Evolutionary conservation across 2,113 vertebrate species (phyloP).

Genomic region (Cheilinus undulatus): DNA sequence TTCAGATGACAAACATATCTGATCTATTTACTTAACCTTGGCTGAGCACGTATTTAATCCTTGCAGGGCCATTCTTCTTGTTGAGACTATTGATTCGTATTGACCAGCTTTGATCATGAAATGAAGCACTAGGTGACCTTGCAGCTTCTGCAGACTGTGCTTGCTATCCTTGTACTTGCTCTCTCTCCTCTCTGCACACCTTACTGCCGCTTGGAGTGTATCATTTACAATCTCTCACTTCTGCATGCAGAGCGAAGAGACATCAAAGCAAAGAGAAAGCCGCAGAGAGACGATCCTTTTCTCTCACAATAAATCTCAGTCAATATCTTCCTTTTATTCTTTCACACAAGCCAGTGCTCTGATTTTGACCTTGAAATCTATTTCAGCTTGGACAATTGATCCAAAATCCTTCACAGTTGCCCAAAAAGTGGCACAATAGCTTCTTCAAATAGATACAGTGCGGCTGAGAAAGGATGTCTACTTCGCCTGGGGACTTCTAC

Average conservation of each 20-base stretch:
- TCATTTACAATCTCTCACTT: conserved; percentile 53
- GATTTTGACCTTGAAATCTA: conserved; percentile 54
- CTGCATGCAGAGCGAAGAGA: conserved; percentile 43
- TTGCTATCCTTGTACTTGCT: conserved; percentile 37
- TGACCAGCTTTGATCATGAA: conserved; percentile 61
- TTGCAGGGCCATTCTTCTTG: conserved; percentile 38
- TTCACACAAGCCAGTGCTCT: conserved; percentile 6
- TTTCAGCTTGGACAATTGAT: conserved; percentile 25
- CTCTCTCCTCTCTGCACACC: conserved; percentile 12
- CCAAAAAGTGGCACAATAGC: conserved; percentile 35
- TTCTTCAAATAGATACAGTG: conserved; percentile 57
- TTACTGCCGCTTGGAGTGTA: conserved; percentile 36
- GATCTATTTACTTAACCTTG: conserved; percentile 43
- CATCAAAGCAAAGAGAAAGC: conserved; percentile 53
- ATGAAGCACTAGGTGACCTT: conserved; percentile 61
- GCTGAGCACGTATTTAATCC: conserved; percentile 28
- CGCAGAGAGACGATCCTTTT: conserved; percentile 23
- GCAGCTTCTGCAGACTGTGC: conserved; percentile 32
- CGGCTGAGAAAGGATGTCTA: conserved; percentile 55
- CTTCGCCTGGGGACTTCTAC: conserved; percentile 51
- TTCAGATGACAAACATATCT: conserved; percentile 11
- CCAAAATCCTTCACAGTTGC: conserved; percentile 25
- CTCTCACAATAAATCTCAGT: conserved; percentile 44
- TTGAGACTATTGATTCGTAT: conserved; percentile 56
- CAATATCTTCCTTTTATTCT: conserved; percentile 30